Evolutionary conservation across 2,888 invertebrate species (phyloP).

Genomic region (Tetragnatha montana): DNA sequence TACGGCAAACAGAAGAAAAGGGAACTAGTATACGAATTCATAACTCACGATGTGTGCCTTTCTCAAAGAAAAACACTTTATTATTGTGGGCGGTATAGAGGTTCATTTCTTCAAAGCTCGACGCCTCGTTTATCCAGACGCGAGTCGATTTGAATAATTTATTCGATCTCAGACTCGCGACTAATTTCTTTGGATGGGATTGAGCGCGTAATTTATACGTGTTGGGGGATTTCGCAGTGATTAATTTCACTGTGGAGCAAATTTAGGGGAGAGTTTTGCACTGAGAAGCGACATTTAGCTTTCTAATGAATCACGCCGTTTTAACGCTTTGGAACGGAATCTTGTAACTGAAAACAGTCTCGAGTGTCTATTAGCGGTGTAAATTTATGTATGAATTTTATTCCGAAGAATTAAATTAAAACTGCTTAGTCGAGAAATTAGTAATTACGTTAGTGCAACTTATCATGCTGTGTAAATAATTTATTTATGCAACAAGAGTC

Average conservation of each 20-base stretch:
- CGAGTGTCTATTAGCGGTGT: too few relatives aligned
- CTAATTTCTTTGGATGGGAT: background rate
- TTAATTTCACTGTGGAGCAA: background rate
- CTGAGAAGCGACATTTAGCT: too few relatives aligned
- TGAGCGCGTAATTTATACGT: background rate
- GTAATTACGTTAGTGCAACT: too few relatives aligned
- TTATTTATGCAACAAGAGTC: too few relatives aligned
- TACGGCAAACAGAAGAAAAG: background rate
- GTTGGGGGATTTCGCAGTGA: background rate
- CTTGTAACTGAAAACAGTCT: too few relatives aligned
- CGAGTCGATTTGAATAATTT: background rate
- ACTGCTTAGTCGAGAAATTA: too few relatives aligned
- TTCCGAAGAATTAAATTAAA: too few relatives aligned
- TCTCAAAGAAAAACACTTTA: background rate
- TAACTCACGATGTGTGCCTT: background rate
- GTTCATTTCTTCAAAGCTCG: background rate
- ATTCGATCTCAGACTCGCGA: background rate
- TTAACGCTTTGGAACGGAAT: too few relatives aligned
- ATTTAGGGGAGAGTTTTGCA: background rate
- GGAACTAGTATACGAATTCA: background rate
- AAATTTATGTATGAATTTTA: too few relatives aligned
- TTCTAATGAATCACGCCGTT: too few relatives aligned
- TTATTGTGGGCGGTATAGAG: background rate
- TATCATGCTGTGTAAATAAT: too few relatives aligned
- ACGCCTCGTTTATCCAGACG: background rate